Percentiles rank a stretch among this genome's conserved stretches.
phyloP scores from a whole-genome alignment of 2,888 invertebrate species.

The Scaptomyza tumidula region DNA sequence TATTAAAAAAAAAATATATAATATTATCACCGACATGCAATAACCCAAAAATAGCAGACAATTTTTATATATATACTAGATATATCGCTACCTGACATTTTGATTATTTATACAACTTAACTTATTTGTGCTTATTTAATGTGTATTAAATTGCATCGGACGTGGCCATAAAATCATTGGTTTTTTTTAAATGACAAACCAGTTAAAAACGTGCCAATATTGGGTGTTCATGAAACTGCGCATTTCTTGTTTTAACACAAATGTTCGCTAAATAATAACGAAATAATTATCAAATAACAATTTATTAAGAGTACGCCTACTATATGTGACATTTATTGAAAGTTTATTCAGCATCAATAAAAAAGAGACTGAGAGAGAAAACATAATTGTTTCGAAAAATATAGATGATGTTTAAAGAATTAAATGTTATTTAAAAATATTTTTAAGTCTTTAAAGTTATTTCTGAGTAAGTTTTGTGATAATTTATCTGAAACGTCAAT shows the following conservation, averaged over 20 bases:
- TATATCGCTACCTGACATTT: background rate
- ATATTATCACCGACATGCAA: conserved; percentile 18
- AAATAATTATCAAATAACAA: background rate
- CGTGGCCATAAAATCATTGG: background rate
- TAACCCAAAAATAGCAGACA: conserved; percentile 26
- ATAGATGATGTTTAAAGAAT: too few relatives aligned
- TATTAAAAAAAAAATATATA: too few relatives aligned
- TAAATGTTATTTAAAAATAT: too few relatives aligned
- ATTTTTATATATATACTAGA: background rate
- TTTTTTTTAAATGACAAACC: too few relatives aligned
- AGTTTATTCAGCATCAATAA: background rate
- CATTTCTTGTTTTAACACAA: conserved; percentile 2
- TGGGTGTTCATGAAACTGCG: background rate
- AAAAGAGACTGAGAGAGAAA: too few relatives aligned
- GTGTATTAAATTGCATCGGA: conserved; percentile 17
- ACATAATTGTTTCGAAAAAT: too few relatives aligned
- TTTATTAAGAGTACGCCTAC: conserved; percentile 21
- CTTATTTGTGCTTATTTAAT: background rate
- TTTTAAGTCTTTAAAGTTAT: too few relatives aligned
- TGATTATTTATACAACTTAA: background rate
- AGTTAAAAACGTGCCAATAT: background rate
- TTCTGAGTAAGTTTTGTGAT: too few relatives aligned
- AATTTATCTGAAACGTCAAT: too few relatives aligned
- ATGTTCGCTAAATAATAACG: background rate
- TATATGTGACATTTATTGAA: background rate